Evolutionary conservation across 2,113 vertebrate species (phyloP).

Genomic region (Tympanuchus pallidicinctus): DNA sequence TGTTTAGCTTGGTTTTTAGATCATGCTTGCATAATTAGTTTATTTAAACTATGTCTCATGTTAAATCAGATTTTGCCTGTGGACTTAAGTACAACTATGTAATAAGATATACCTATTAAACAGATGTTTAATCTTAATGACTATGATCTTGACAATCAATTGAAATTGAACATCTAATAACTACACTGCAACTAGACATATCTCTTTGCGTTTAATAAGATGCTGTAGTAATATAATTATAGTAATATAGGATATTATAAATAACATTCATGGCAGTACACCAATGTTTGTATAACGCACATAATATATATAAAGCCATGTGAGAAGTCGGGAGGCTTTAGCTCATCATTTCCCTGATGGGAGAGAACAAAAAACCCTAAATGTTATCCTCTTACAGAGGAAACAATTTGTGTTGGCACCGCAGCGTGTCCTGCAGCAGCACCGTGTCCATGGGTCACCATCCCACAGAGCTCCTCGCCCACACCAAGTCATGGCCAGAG

Average conservation of each 20-base stretch:
- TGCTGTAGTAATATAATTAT: slow-evolving; percentile 58
- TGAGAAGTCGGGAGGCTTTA: slow-evolving; percentile 39
- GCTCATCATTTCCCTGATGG: slow-evolving; percentile 32
- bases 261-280: slow-evolving; percentile 54
- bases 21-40: slow-evolving; percentile 84
- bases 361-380: background rate
- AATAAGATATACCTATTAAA: slow-evolving; percentile 85
- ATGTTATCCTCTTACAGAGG: background rate
- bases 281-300: slow-evolving; percentile 45
- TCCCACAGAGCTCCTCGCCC: background rate
- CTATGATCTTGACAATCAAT: slow-evolving; percentile 80
- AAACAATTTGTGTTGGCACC: background rate
- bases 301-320: background rate
- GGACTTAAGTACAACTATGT: slow-evolving; percentile 79
- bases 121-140: slow-evolving; percentile 84
- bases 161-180: slow-evolving; percentile 81
- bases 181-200: slow-evolving; percentile 71
- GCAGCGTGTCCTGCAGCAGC: background rate
- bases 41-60: slow-evolving; percentile 84
- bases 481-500: background rate
- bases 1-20: slow-evolving; percentile 78
- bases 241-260: slow-evolving; percentile 58
- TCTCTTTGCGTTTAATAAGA: slow-evolving; percentile 76
- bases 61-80: slow-evolving; percentile 83
- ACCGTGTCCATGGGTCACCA: background rate